Evolutionary conservation across 2,113 vertebrate species (phyloP), one percentile per base, ranked within the genome.

Genomic region (Spea multiplicata): DNA sequence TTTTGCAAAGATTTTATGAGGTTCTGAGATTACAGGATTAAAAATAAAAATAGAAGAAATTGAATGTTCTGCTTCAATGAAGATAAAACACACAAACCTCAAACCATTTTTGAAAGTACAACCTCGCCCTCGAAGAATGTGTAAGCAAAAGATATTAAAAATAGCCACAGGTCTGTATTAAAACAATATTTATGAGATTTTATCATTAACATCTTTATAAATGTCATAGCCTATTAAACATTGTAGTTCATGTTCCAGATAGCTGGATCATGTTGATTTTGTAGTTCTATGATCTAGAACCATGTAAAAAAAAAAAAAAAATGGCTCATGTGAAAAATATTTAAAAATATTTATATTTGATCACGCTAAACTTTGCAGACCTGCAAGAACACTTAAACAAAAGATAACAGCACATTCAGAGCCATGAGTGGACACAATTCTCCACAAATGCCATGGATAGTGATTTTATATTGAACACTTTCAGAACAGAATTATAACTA

Each of bases 1-100:
- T 78, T 14, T 30, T 81, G 55, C 73, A 14, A 74, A 64, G 10
- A 12, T 45, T 84, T 83, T 83, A 73, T 57, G 62, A 30, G 50
- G 50, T 44, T 66, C 83, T 69, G 81, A 71, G 17, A 17, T 13
- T 50, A 70, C 3, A 71, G 4, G 0, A 16, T 67, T 83, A 8
- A 59, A 64, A 4, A 72, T 75, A 46, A 30, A 52, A 12, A 0
- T 8, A 62, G 5, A 8, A 47, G 64, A 14, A 53, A 30, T 13
- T 13, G 9, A 3, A 59, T 46, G 53, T 71, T 3, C 10, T 9
- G 48, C 3, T 16, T 13, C 10, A 45, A 8, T 45, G 3, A 44
- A 65, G 4, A 75, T 75, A 17, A 70, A 76, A 49, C 3, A 44
- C 3, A 8, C 6, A n/a, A n/a, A n/a, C 3, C 8, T 8, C 44